phyloP scores from a whole-genome alignment of 2,113 vertebrate species.

The Grantiella picta region DNA sequence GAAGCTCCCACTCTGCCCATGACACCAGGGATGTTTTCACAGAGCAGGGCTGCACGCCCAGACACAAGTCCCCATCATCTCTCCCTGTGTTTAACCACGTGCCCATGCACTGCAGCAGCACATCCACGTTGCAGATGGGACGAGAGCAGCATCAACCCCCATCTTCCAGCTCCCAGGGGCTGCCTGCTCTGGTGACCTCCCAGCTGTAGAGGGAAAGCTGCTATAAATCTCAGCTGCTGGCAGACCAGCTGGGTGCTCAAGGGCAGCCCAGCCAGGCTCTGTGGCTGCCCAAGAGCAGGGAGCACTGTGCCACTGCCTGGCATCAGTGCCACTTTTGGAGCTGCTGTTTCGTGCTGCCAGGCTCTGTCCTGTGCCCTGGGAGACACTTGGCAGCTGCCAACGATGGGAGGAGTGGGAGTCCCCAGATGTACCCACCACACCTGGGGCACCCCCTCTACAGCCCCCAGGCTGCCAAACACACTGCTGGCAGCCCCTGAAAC shows the following conservation, averaged over 20 bases:
- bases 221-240: background rate
- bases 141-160: accelerated
- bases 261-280: background rate
- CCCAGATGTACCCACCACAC: background rate
- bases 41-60: background rate
- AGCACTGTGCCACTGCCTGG: background rate
- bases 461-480: background rate
- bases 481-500: background rate
- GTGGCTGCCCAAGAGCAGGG: accelerated
- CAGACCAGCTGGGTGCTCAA: background rate
- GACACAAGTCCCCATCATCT: background rate
- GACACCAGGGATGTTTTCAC: background rate
- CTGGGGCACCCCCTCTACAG: background rate
- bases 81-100: background rate
- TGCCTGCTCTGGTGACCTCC: background rate
- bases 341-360: background rate
- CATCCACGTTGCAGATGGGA: background rate
- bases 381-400: background rate
- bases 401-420: background rate
- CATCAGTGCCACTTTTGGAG: background rate
- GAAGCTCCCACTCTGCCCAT: background rate
- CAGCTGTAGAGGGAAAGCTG: background rate
- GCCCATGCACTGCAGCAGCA: background rate
- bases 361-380: background rate
- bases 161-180: background rate